phyloP scores from a whole-genome alignment of 1,140 invertebrate genomes.

The Eulimnadia texana region DNA sequence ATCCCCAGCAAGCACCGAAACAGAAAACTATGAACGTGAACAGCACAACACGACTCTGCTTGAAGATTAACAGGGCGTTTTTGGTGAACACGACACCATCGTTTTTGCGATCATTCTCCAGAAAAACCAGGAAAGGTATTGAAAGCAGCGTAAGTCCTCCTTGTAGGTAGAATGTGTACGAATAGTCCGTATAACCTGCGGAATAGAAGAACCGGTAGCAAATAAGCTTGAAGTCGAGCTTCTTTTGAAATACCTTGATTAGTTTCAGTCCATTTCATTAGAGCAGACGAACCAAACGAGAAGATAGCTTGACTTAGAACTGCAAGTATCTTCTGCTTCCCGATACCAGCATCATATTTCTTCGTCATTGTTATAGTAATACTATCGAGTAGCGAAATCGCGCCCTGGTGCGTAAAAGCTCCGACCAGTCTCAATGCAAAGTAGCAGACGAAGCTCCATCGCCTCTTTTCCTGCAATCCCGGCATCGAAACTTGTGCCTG shows the following conservation, averaged over 20 bases:
- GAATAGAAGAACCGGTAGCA: no score
- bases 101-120: background rate
- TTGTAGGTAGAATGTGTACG: background rate
- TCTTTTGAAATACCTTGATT: background rate
- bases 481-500: background rate
- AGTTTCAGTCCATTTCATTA: background rate
- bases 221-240: no score
- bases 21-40: background rate
- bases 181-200: background rate
- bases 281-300: background rate
- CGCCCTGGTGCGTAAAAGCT: background rate
- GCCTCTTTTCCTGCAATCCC: background rate
- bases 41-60: background rate
- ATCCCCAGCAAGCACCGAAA: background rate
- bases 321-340: background rate
- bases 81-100: background rate
- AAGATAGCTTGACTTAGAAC: background rate
- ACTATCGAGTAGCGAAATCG: background rate
- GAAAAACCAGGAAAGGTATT: background rate
- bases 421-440: background rate
- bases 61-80: background rate
- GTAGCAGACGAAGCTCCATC: background rate
- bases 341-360: background rate
- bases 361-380: background rate
- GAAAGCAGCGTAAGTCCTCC: background rate